Evolutionary conservation across 2,888 invertebrate genomes (phyloP).

Genomic region (Deilephila porcellus): DNA sequence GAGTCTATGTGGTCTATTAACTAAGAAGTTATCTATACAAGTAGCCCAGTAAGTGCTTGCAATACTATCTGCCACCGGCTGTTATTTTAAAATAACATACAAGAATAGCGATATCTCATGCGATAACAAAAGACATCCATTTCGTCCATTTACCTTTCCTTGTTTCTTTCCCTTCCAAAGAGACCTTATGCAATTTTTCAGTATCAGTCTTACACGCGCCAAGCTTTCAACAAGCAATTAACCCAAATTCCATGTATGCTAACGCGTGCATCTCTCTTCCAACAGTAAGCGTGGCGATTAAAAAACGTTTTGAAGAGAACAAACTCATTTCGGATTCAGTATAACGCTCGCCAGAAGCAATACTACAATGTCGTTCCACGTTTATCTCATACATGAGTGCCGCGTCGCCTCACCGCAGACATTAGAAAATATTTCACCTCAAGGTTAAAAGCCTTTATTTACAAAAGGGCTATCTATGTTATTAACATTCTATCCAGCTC

Average conservation of each 20-base stretch:
- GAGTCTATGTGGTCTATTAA: too few species aligned
- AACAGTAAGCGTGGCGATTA: not conserved
- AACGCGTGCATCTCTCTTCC: not conserved
- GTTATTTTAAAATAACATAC: too few species aligned
- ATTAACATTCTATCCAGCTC: conserved; percentile 16
- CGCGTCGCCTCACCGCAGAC: conserved; percentile 11
- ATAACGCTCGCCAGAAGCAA: conserved; percentile 10
- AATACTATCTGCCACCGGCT: too few species aligned
- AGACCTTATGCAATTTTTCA: too few species aligned
- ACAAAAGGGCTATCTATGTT: conserved; percentile 3
- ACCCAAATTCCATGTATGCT: too few species aligned
- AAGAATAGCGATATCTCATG: too few species aligned
- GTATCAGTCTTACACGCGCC: too few species aligned
- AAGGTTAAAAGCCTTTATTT: conserved; percentile 16
- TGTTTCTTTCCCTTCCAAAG: too few species aligned
- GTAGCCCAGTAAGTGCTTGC: too few species aligned
- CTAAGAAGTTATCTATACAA: too few species aligned
- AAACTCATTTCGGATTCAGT: conserved; percentile 24
- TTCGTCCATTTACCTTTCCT: too few species aligned
- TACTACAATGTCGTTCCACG: conserved; percentile 29
- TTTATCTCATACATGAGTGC: conserved; percentile 27
- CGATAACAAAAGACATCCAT: too few species aligned
- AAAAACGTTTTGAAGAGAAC: not conserved
- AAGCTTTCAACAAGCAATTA: not conserved
- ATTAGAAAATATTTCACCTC: conserved; percentile 29